Percentiles rank a stretch among this genome's conserved stretches.
phyloP scores from a whole-genome alignment of 92 coral and sea anemone species.

The Desmophyllum pertusum region DNA sequence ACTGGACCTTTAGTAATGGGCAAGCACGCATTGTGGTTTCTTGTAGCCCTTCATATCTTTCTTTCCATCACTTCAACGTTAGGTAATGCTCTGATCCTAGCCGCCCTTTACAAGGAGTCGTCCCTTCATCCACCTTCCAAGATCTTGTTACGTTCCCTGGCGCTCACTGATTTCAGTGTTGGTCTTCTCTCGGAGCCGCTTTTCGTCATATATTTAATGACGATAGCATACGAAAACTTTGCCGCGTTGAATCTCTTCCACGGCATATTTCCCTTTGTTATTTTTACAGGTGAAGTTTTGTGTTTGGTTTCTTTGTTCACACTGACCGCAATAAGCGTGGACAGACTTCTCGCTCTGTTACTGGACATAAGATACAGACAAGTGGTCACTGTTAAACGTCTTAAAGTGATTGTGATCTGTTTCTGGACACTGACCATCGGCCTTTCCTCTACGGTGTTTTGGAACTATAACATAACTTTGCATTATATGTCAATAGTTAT shows the following conservation, averaged over 20 bases:
- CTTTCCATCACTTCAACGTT: constrained; percentile 4
- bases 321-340: not conserved
- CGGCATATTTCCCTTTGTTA: too few species aligned
- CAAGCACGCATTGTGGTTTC: not conserved
- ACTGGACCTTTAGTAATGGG: not conserved
- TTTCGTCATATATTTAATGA: not conserved
- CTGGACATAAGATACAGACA: not conserved
- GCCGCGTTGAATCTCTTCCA: too few species aligned
- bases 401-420: too few species aligned
- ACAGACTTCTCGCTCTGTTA: not conserved
- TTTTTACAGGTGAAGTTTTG: not conserved
- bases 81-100: not conserved
- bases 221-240: not conserved
- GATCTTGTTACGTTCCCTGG: constrained; percentile 11
- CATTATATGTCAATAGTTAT: too few species aligned
- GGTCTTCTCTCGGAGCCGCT: not conserved
- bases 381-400: too few species aligned
- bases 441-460: too few species aligned
- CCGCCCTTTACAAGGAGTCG: not conserved
- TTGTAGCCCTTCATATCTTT: not conserved
- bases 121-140: constrained; percentile 12
- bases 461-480: too few species aligned
- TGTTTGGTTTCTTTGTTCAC: not conserved
- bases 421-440: too few species aligned
- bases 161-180: not conserved